These are phyloP conservation scores for Lepilemur ruficaudatus DNA, from an alignment of 2,797 vertebrate genomes.

Conservation along the genomic window DNA sequence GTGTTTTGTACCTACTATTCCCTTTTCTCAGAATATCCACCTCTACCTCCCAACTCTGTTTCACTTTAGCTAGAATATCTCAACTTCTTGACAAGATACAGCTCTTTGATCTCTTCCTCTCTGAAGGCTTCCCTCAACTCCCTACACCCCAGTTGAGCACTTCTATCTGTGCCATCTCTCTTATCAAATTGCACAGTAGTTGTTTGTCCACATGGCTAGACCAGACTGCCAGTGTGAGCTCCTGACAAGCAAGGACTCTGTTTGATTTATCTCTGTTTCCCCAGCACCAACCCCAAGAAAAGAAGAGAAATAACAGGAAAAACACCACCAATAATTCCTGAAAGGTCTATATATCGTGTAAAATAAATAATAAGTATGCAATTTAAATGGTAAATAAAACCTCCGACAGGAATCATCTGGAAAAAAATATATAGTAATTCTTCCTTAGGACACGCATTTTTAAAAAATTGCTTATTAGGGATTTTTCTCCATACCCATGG, in stretches of 20 bases:
- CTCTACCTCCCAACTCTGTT: not conserved
- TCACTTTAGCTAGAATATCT: not conserved
- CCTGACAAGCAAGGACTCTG: not conserved
- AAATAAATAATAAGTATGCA: not conserved
- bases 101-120: not conserved
- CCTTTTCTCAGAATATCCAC: not conserved
- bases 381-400: slow-evolving; percentile 7
- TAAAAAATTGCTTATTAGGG: not conserved
- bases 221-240: not conserved
- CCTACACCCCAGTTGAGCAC: not conserved
- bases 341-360: not conserved
- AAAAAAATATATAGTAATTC: not conserved
- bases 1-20: not conserved
- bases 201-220: not conserved
- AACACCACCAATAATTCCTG: not conserved
- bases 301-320: not conserved
- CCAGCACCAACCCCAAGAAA: not conserved
- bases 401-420: not conserved
- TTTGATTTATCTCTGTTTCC: not conserved
- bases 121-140: not conserved
- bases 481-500: not conserved
- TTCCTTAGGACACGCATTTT: not conserved
- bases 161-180: not conserved
- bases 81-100: not conserved
- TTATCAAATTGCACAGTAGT: not conserved